These are phyloP conservation scores for Leucophora obtusa DNA, from an alignment of 2,888 invertebrate genomes.

Conservation along the genomic window DNA sequence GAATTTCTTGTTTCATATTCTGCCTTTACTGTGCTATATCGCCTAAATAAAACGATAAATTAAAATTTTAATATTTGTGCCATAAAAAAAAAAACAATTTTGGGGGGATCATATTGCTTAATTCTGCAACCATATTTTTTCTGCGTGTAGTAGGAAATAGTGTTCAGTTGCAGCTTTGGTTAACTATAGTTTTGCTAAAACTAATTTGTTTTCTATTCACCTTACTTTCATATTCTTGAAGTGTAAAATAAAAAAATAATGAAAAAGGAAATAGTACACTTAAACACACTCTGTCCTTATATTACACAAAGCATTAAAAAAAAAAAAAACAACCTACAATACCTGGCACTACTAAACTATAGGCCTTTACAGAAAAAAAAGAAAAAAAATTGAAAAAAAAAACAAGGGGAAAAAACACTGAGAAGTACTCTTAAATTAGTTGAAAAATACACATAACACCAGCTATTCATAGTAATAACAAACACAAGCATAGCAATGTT, in stretches of 20 bases:
- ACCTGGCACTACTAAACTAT: not conserved
- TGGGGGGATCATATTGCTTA: no score
- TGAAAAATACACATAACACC: slow-evolving; percentile 19
- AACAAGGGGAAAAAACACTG: not conserved
- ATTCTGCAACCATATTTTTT: no score
- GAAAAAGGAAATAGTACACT: not conserved
- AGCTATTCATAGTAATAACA: not conserved
- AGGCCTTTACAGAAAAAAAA: not conserved
- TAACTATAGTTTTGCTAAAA: not conserved
- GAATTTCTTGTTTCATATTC: no score
- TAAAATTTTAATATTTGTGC: no score
- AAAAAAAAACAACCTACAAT: not conserved
- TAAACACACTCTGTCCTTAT: not conserved
- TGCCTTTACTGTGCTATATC: no score
- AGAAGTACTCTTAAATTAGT: slow-evolving; percentile 25
- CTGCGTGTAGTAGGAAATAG: no score
- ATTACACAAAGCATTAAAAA: not conserved
- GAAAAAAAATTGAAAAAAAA: no score
- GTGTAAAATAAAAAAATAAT: not conserved
- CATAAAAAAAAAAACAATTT: no score
- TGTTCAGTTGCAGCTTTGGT: no score
- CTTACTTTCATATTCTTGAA: not conserved
- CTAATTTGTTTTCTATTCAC: not conserved
- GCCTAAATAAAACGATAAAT: no score
- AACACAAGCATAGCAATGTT: not conserved